Conservation (phyloP, 2,888 invertebrate genomes). For the Trichogramma dendrolimi region DNA sequence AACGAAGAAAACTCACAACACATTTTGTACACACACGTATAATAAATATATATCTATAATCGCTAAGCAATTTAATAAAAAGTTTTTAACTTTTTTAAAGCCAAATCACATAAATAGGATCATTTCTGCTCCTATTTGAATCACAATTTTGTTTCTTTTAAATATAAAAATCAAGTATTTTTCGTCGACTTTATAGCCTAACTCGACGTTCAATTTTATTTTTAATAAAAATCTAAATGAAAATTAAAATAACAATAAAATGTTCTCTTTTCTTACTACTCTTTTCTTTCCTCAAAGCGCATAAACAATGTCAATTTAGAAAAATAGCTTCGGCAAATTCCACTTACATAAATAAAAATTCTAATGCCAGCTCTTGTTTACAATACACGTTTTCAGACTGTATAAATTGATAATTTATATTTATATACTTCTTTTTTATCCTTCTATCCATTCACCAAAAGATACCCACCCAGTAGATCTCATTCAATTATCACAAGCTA, state of each 20-base stretch:
- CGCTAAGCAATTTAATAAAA: constrained; percentile 18
- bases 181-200: not conserved
- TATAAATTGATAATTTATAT: not conserved
- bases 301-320: not conserved
- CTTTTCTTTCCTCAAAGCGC: constrained; percentile 3
- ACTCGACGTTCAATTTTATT: constrained; percentile 8
- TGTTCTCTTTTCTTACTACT: not conserved
- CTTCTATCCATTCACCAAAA: too few species aligned
- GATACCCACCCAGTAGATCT: too few species aligned
- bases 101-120: constrained; percentile 12
- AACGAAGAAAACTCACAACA: constrained; percentile 17
- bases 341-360: too few species aligned
- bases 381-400: constrained; percentile 20
- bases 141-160: constrained; percentile 13
- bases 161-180: constrained; percentile 2
- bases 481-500: too few species aligned
- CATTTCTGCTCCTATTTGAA: constrained; percentile 10
- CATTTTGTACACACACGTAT: constrained; percentile 19
- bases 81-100: constrained; percentile 7
- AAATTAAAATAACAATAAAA: constrained; percentile 13
- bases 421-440: too few species aligned
- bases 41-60: not conserved
- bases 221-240: constrained; percentile 16
- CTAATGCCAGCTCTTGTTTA: constrained; percentile 16
- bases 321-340: too few species aligned